Percentiles rank a stretch among this genome's conserved stretches.
Evolutionary conservation across 2,113 vertebrate genomes (phyloP).

Genomic region (Zosterops borbonicus): DNA sequence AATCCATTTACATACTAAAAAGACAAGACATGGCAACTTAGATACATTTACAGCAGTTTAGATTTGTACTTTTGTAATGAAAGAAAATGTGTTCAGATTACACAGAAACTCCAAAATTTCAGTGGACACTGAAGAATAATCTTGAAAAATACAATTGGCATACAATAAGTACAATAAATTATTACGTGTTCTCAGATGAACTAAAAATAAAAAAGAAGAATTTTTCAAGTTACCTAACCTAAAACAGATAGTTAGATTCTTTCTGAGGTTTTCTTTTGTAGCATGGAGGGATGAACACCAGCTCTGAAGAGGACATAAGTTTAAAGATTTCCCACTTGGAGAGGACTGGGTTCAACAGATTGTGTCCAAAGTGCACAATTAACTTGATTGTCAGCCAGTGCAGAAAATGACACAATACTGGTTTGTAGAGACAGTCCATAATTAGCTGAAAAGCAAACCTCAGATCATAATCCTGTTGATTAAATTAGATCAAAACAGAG

Average conservation of each 20-base stretch:
- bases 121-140: background rate
- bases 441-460: background rate
- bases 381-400: background rate
- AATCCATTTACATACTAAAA: fast-evolving
- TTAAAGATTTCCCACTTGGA: background rate
- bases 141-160: background rate
- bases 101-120: background rate
- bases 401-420: background rate
- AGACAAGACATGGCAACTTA: background rate
- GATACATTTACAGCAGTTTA: background rate
- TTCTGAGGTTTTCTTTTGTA: background rate
- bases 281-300: background rate
- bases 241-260: background rate
- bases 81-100: background rate
- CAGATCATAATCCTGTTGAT: background rate
- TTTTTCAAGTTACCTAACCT: background rate
- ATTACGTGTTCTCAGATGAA: background rate
- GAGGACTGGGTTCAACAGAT: background rate
- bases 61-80: background rate
- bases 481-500: background rate
- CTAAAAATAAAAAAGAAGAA: background rate
- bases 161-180: background rate
- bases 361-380: background rate
- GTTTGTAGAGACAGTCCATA: background rate
- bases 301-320: background rate